Base-by-base conservation (phyloP, 2,888 invertebrate species). In the Sesia bembeciformis region DNA sequence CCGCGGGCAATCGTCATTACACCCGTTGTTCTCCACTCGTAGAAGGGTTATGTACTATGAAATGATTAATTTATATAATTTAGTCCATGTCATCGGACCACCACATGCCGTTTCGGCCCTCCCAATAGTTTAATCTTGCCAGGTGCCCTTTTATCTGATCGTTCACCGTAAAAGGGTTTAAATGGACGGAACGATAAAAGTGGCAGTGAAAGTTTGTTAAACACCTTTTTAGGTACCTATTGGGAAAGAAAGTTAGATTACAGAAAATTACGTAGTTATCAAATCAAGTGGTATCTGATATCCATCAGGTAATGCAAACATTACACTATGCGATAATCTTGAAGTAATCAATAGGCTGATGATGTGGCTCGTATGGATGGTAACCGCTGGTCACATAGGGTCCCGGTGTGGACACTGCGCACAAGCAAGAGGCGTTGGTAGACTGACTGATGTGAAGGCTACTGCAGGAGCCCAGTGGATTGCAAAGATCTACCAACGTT, bases 141-240 rank as follows among this genome's bases (percentile, higher is more conserved):
- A 87, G 88, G 85, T 85, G 86, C 70, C 62, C 57, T 67, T 75
- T 83, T 87, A 89, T 88, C 88, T 81, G 88, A 88, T 89, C 23
- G 75, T 74, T 64, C 64, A 64, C 71, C 62, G 65, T 79, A 68
- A 82, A 87, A 81, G 85, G 87, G 84, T 83, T 85, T 68, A 72
- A 71, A 46, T 46, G 74, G 68, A 46, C 23, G 74, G 68, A 67
- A 58, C 57, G 69, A 67, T 68, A 70, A 65, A 65, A 58, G 62
- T 56, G 52, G 54, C 57, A 59, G 56, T 58, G 63, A 65, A 69
- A 65, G 66, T 65, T 68, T 55, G 59, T 60, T 40, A 52, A 58
- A 54, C 54, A 49, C 56, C 40, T 58, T 58, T 50, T 50, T 23
- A 39, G 39, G 50, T 50, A n/a, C n/a, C n/a, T n/a, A 7, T 50